Percentiles rank a stretch among this genome's conserved stretches.
These are phyloP conservation scores for Meiosimyza platycephala DNA, from an alignment of 2,888 invertebrate genomes.

Conservation along the genomic window DNA sequence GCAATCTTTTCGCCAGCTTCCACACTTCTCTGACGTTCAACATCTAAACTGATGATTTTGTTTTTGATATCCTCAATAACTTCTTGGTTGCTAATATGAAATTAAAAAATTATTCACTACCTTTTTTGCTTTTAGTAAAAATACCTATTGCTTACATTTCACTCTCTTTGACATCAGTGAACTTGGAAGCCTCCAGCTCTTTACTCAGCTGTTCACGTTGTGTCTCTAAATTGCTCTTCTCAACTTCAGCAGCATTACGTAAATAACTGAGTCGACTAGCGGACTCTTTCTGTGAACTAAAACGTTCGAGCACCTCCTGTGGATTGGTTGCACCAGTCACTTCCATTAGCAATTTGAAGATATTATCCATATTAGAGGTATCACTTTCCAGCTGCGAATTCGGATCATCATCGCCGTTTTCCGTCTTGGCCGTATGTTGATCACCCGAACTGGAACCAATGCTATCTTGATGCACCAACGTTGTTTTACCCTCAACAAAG, in stretches of 20 bases:
- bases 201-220: conserved; percentile 74
- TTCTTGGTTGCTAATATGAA: conserved; percentile 74
- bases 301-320: conserved; percentile 80
- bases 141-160: conserved; percentile 76
- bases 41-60: conserved; percentile 70
- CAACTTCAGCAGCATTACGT: conserved; percentile 78
- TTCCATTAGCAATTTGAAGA: conserved; percentile 80
- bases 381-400: conserved; percentile 59
- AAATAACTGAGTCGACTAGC: conserved; percentile 77
- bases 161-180: conserved; percentile 82
- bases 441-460: conserved; percentile 69
- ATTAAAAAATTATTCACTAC: too few species aligned
- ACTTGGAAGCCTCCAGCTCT: conserved; percentile 82
- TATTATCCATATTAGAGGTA: conserved; percentile 71
- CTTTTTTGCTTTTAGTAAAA: too few species aligned
- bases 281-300: conserved; percentile 80
- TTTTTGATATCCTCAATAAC: conserved; percentile 75
- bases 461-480: conserved; percentile 73
- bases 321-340: conserved; percentile 82
- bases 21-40: conserved; percentile 64
- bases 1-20: conserved; percentile 62
- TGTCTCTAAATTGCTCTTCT: conserved; percentile 78
- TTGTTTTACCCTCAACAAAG: conserved; percentile 72
- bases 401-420: conserved; percentile 62
- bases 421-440: conserved; percentile 60